Evolutionary conservation across 2,113 vertebrate species (phyloP).

Genomic region (Heloderma charlesbogerti): DNA sequence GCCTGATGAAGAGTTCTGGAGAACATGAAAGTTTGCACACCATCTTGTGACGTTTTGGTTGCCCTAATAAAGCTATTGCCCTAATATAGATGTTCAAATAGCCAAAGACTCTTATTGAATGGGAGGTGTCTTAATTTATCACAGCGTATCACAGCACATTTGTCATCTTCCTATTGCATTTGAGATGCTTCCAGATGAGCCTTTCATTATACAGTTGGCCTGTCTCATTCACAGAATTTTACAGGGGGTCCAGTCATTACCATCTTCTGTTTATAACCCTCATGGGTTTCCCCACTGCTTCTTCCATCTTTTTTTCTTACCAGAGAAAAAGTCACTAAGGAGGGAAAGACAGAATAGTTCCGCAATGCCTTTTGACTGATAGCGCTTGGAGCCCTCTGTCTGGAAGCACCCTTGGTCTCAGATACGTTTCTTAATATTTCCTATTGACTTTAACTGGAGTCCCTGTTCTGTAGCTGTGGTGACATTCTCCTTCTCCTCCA

Average conservation of each 20-base stretch:
- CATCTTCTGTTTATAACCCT: no score
- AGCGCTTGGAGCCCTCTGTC: no score
- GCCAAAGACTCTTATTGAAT: not conserved
- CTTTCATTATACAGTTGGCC: no score
- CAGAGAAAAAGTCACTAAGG: no score
- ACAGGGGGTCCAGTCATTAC: no score
- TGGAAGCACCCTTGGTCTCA: not conserved
- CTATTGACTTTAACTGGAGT: not conserved
- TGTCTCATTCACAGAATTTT: no score
- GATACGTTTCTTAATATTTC: constrained; percentile 1
- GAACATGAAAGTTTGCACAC: not conserved
- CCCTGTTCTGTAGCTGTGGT: not conserved
- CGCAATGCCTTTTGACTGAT: no score
- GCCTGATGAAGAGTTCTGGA: not conserved
- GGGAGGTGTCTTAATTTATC: not conserved
- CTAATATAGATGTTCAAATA: not conserved
- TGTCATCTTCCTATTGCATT: not conserved
- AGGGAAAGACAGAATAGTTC: no score
- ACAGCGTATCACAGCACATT: not conserved
- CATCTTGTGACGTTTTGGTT: not conserved
- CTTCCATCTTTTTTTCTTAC: no score
- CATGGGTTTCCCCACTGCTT: no score
- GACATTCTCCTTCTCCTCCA: not conserved
- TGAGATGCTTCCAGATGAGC: no score
- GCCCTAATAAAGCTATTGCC: not conserved